Conservation (phyloP, 2,797 vertebrate species). For the Onychomys torridus region DNA sequence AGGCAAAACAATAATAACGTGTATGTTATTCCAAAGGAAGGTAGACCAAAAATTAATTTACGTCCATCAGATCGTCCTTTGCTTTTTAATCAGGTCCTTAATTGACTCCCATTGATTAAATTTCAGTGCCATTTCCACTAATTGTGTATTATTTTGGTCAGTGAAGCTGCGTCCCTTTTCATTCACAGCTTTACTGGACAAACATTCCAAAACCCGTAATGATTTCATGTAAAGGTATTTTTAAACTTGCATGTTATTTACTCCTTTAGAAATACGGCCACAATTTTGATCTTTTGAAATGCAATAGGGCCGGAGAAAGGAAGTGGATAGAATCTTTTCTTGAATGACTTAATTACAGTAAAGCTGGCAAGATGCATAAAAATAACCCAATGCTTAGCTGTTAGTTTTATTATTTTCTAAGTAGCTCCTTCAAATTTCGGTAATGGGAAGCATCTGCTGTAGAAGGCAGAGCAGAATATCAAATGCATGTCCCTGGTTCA, state of each 20-base stretch:
- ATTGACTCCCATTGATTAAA: neutral
- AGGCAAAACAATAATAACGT: neutral
- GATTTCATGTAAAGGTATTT: conserved; percentile 51
- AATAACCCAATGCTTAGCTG: conserved; percentile 72
- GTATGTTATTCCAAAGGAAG: neutral
- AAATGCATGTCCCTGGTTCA: neutral
- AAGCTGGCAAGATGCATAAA: conserved; percentile 64
- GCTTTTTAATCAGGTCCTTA: neutral
- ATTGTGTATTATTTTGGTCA: neutral
- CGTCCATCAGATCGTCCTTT: neutral
- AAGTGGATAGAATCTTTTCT: conserved; percentile 64
- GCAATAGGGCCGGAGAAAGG: conserved; percentile 45
- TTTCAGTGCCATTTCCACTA: neutral
- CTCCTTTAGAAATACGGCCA: conserved; percentile 60
- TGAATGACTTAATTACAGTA: conserved; percentile 67
- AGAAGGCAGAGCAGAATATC: conserved; percentile 52
- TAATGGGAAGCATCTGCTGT: conserved; percentile 72
- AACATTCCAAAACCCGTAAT: conserved; percentile 39
- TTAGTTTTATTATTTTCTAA: conserved; percentile 82
- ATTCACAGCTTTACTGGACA: conserved; percentile 31
- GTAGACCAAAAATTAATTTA: neutral
- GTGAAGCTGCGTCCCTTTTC: neutral
- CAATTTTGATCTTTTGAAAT: conserved; percentile 55
- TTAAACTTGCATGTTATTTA: conserved; percentile 46
- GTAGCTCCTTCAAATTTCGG: conserved; percentile 63